A percentile compares a stretch with the other conserved stretches of the same genome.
Conservation (phyloP, 2,888 invertebrate genomes). For the Kryphioiulus occultus region DNA sequence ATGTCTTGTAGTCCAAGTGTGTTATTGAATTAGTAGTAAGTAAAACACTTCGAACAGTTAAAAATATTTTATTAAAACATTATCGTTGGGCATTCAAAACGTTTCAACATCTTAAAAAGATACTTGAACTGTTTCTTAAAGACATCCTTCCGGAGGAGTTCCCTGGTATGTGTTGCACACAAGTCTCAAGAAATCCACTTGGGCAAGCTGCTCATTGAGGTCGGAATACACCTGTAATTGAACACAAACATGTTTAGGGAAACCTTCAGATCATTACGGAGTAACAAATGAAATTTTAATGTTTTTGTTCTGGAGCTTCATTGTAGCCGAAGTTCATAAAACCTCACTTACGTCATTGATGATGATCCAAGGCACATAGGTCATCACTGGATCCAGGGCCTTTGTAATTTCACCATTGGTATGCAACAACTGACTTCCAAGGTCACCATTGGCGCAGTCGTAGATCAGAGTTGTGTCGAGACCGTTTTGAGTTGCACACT, state of each 20-base stretch:
- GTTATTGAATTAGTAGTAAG: background rate
- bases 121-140: background rate
- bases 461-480: conserved; percentile 56
- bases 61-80: background rate
- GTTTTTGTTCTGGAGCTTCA: background rate
- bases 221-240: conserved; percentile 42
- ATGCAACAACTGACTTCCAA: conserved; percentile 56
- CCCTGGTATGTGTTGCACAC: conserved; percentile 42
- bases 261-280: no score
- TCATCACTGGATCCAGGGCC: conserved; percentile 56
- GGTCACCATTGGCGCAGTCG: conserved; percentile 55
- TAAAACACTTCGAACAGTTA: no score
- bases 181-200: conserved; percentile 33
- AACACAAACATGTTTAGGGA: no score
- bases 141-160: conserved; percentile 38
- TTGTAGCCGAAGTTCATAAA: no score
- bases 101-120: background rate
- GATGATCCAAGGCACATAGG: conserved; percentile 59
- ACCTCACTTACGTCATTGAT: conserved; percentile 55
- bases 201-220: conserved; percentile 19
- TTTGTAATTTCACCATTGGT: conserved; percentile 56
- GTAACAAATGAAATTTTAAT: background rate
- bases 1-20: no score
- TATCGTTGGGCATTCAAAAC: background rate
- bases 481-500: conserved; percentile 56